Evolutionary conservation across 2,113 vertebrate species (phyloP).

Genomic region (Platysternon megacephalum): DNA sequence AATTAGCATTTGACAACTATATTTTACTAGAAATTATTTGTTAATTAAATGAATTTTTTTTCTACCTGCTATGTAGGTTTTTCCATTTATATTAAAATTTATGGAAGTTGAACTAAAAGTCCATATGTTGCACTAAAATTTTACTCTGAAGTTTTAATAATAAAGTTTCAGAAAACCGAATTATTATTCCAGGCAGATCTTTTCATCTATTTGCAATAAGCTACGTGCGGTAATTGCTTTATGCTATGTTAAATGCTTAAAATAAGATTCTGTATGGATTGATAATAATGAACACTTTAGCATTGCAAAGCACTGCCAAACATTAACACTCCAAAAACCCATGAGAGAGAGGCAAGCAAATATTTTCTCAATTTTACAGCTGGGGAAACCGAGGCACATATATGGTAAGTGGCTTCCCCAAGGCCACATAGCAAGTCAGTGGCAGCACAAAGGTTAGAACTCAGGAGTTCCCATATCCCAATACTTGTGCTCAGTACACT

Average conservation of each 20-base stretch:
- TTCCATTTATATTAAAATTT: constrained; percentile 11
- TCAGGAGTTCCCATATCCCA: neutral
- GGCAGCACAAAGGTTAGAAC: neutral
- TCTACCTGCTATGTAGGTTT: neutral
- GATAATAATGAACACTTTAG: neutral
- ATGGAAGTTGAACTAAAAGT: constrained; percentile 58
- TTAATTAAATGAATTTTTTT: constrained; percentile 40
- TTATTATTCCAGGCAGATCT: constrained; percentile 53
- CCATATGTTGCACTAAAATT: constrained; percentile 37
- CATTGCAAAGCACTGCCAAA: neutral
- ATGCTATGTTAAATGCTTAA: constrained; percentile 27
- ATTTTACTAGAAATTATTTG: constrained; percentile 40
- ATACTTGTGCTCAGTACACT: neutral
- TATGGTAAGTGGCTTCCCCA: rapidly evolving
- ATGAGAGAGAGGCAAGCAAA: neutral
- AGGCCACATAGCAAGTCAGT: neutral
- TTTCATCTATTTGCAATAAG: constrained; percentile 37
- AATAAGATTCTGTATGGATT: constrained; percentile 28
- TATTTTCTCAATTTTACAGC: neutral
- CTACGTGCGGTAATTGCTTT: constrained; percentile 61
- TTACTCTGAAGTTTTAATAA: constrained; percentile 61
- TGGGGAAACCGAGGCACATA: rapidly evolving
- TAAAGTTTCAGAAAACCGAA: constrained; percentile 57
- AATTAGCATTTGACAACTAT: constrained; percentile 16
- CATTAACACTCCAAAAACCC: neutral